Base-by-base conservation (phyloP, 2,888 invertebrate species). In the Stenoptilia bipunctidactyla region DNA sequence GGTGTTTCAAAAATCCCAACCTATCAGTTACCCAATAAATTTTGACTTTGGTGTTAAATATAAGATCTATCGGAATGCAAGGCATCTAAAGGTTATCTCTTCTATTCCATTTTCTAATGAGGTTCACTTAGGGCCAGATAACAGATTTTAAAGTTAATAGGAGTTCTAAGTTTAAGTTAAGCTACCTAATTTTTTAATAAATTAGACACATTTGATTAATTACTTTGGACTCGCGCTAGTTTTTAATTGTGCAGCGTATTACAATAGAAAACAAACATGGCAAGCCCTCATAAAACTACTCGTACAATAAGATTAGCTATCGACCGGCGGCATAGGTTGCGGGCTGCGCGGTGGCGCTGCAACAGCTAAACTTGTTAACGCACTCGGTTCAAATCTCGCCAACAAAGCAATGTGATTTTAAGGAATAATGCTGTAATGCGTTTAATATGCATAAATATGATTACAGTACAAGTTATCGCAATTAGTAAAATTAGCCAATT, bases 351-450 rank as follows among this genome's bases (percentile, higher is more conserved):
- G 40, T 37, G 4, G 20, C 46, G 34, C 45, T 44, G 55, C 58
- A 65, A 77, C 73, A 71, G 72, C 76, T 73, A 77, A 76, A 59
- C 75, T 76, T 72, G 50, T 48, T 45, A 9, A 13, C 14, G 5
- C n/a, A n/a, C 13, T 13, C 13, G 2, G 34, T 14, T 9, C 13
- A 13, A 30, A n/a, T 66, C 58, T 20, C 69, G 69, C 74, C 65
- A 66, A 72, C 55, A 67, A 82, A 83, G 82, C 83, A 68, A 80
- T 82, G 79, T 79, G 75, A n/a, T n/a, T 70, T 71, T 52, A 58
- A 68, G 63, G 61, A 66, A 63, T 64, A 70, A 72, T 75, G 70
- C 65, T 61, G 61, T 52, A 63, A 74, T 76, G 80, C 61, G 61
- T 20, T 20, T 5, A 20, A 20, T 71, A 76, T 76, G 75, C 72